Evolutionary conservation across 1,140 invertebrate species (phyloP).

Genomic region (Planococcus citri): DNA sequence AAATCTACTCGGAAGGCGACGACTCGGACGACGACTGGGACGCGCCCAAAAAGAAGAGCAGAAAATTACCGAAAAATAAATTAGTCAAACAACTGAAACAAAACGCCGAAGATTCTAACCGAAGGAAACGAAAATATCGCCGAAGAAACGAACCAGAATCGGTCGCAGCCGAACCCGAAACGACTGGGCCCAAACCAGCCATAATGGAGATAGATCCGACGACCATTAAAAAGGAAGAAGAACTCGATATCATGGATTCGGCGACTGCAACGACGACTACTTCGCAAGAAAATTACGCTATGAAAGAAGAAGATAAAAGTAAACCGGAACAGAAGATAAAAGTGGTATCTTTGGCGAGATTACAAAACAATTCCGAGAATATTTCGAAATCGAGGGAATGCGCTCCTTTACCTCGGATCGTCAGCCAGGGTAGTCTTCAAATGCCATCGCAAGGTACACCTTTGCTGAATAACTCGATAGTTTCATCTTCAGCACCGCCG

Average conservation of each 20-base stretch:
- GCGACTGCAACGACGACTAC: too few relatives aligned
- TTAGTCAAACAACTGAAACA: not conserved
- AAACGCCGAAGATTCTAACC: not conserved
- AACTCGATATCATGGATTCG: not conserved
- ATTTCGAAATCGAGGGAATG: not conserved
- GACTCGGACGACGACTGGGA: constrained; percentile 12
- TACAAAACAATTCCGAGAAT: not conserved
- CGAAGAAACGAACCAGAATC: not conserved
- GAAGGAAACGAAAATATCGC: not conserved
- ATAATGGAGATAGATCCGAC: too few relatives aligned
- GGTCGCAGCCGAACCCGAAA: too few relatives aligned
- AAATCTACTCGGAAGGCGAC: not conserved
- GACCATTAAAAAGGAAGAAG: not conserved
- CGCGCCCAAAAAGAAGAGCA: not conserved
- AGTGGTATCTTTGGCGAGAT: not conserved
- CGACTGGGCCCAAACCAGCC: too few relatives aligned
- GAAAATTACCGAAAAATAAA: not conserved
- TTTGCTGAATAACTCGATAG: not conserved
- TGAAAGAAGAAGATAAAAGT: not conserved
- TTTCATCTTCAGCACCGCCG: not conserved
- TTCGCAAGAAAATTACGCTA: not conserved
- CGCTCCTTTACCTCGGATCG: not conserved
- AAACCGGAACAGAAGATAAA: not conserved
- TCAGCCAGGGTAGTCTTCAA: not conserved
- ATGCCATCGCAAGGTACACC: not conserved